Percentiles rank a stretch among this genome's conserved stretches.
These are phyloP conservation scores for Saccostrea echinata DNA, from an alignment of 1,140 invertebrate genomes.

Conservation along the genomic window DNA sequence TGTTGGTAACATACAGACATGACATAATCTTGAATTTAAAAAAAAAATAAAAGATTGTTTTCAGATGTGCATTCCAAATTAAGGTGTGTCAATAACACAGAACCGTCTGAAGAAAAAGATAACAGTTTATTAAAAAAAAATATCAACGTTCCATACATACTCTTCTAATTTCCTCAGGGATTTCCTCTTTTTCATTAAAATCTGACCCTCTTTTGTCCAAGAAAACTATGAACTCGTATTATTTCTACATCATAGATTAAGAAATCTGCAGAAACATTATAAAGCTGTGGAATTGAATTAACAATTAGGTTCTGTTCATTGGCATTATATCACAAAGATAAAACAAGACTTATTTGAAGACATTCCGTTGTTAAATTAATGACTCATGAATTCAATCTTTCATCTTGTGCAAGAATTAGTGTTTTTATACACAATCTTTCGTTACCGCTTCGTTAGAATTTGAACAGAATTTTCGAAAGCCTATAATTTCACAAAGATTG, in stretches of 20 bases:
- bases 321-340: neutral
- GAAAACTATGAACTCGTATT: no score
- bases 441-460: neutral
- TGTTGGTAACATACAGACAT: neutral
- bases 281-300: neutral
- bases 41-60: neutral
- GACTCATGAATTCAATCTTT: neutral
- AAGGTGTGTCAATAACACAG: neutral
- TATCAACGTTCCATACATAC: no score
- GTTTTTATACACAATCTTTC: neutral
- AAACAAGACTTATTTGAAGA: neutral
- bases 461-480: neutral
- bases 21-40: constrained; percentile 4
- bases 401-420: neutral
- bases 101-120: no score
- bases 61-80: neutral
- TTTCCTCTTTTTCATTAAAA: no score
- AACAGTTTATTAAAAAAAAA: no score
- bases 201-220: no score
- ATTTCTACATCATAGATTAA: no score
- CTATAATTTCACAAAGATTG: neutral
- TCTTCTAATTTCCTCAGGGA: no score
- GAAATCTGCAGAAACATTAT: neutral
- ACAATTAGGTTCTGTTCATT: neutral
- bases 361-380: neutral